Percentiles rank a stretch among this genome's conserved stretches.
Conservation (phyloP, 1,140 invertebrate genomes). For the Phortica variegata region DNA sequence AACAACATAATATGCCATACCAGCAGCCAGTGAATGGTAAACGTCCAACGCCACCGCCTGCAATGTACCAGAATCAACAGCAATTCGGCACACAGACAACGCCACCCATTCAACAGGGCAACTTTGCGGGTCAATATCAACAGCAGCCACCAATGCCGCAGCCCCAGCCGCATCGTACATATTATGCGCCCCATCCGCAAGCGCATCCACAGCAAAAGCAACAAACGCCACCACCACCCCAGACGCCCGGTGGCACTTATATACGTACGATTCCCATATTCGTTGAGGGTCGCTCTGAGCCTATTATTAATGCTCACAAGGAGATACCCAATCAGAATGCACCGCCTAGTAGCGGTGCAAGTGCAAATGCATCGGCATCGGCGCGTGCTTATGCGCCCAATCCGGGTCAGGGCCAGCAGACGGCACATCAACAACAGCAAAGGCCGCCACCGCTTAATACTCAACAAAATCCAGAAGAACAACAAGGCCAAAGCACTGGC, state of each 20-base stretch:
- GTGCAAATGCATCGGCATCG: constrained; percentile 36
- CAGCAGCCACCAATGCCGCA: constrained; percentile 35
- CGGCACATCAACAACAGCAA: constrained; percentile 35
- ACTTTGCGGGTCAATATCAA: constrained; percentile 8
- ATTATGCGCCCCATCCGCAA: not conserved
- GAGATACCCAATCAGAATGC: constrained; percentile 55
- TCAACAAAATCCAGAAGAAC: constrained; percentile 42
- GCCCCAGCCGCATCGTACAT: constrained; percentile 13
- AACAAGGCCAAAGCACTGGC: constrained; percentile 23
- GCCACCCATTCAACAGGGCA: constrained; percentile 26
- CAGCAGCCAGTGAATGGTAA: constrained; percentile 50
- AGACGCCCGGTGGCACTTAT: constrained; percentile 43
- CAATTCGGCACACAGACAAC: constrained; percentile 48
- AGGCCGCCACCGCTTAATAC: constrained; percentile 35
- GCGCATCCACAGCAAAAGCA: constrained; percentile 30
- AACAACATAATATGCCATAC: constrained; percentile 58
- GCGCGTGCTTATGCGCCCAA: constrained; percentile 57
- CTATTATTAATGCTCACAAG: constrained; percentile 66
- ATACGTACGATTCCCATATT: constrained; percentile 85
- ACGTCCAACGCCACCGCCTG: constrained; percentile 18
- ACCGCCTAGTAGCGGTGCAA: constrained; percentile 33
- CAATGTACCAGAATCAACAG: constrained; percentile 14
- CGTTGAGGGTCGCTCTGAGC: constrained; percentile 78
- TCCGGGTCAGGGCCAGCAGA: constrained; percentile 22
- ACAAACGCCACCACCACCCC: constrained; percentile 37